Percentiles rank a stretch among this genome's conserved stretches.
These are phyloP conservation scores for Oryctolagus cuniculus DNA, from an alignment of 2,113 vertebrate species.

Conservation along the genomic window mOryCun1.1 NC_091439.1:101751001-101751500, in stretches of 20 bases:
- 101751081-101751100: background rate
- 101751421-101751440: background rate
- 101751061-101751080: background rate
- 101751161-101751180: background rate
- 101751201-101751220: background rate
- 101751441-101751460: slow-evolving; percentile 35
- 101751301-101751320: background rate
- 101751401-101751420: background rate
- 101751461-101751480: slow-evolving; percentile 61
- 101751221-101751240: background rate
- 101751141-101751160: background rate
- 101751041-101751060: background rate
- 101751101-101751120: background rate
- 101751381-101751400: background rate
- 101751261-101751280: background rate
- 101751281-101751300: background rate
- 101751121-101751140: background rate
- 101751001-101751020: background rate
- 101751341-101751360: background rate
- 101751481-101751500: background rate
- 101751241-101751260: background rate
- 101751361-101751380: background rate
- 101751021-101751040: background rate
- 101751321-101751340: background rate
- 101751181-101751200: background rate